phyloP scores from a whole-genome alignment of 2,888 invertebrate genomes.

The Drosophila antonietae region DNA sequence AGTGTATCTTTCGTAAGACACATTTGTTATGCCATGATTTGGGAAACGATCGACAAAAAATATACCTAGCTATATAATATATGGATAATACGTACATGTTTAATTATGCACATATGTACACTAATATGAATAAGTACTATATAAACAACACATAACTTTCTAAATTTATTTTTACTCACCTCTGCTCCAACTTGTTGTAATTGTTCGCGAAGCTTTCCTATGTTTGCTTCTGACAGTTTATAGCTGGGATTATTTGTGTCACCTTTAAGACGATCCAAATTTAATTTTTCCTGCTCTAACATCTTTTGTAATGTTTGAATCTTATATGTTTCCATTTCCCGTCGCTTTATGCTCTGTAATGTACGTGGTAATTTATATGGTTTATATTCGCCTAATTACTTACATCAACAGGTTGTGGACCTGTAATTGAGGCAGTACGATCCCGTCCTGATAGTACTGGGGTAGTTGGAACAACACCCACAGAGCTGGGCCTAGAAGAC shows the following conservation, averaged over 20 bases:
- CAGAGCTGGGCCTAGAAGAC: conserved; percentile 84
- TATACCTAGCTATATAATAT: conserved; percentile 25
- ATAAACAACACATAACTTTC: background rate
- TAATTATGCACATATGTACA: conserved; percentile 45
- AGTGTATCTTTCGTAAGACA: background rate
- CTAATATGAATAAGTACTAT: conserved; percentile 21
- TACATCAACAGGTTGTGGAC: conserved; percentile 95
- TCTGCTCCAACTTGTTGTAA: conserved; percentile 84
- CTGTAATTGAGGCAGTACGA: conserved; percentile 89
- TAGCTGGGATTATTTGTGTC: conserved; percentile 82
- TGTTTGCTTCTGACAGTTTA: conserved; percentile 84
- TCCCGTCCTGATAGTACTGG: conserved; percentile 85
- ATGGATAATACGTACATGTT: conserved; percentile 24
- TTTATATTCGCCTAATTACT: conserved; percentile 11
- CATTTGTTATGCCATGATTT: conserved; percentile 4
- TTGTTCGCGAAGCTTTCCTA: conserved; percentile 84
- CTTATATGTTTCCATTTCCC: conserved; percentile 92
- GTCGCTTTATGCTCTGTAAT: conserved; percentile 91
- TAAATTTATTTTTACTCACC: conserved; percentile 69
- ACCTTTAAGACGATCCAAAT: conserved; percentile 90
- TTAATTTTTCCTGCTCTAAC: conserved; percentile 94
- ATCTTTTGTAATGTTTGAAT: conserved; percentile 94
- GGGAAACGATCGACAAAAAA: conserved; percentile 29
- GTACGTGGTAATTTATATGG: background rate
- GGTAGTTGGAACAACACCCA: conserved; percentile 86